Conservation (phyloP, 2,113 vertebrate genomes). For the Etheostoma cragini region DNA sequence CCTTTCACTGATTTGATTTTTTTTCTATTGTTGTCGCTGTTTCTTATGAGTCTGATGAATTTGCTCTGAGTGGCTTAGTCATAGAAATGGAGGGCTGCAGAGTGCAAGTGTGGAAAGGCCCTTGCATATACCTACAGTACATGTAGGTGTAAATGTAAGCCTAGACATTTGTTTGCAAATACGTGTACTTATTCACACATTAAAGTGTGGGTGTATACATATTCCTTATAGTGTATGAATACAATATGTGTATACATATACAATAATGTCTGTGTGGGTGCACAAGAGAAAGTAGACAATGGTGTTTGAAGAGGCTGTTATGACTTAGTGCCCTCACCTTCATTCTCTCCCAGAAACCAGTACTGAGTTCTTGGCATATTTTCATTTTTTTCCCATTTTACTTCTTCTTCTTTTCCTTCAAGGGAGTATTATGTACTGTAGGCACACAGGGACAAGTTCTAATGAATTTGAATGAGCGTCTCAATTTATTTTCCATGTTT, state of each 20-base stretch:
- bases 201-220: neutral
- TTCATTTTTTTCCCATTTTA: constrained; percentile 50
- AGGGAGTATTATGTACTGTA: constrained; percentile 78
- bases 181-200: constrained; percentile 6
- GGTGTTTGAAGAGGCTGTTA: constrained; percentile 50
- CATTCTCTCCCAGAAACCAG: constrained; percentile 63
- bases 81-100: constrained; percentile 25
- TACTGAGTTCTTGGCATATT: constrained; percentile 65
- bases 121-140: neutral
- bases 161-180: constrained; percentile 28
- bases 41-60: constrained; percentile 63
- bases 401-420: constrained; percentile 61
- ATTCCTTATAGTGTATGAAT: constrained; percentile 32
- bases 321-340: constrained; percentile 54
- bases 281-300: constrained; percentile 23
- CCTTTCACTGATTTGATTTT: constrained; percentile 71
- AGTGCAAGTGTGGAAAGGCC: neutral
- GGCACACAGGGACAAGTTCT: constrained; percentile 79
- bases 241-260: constrained; percentile 27
- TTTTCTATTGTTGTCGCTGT: constrained; percentile 65
- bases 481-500: constrained; percentile 87
- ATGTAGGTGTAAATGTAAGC: constrained; percentile 14
- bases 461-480: constrained; percentile 87
- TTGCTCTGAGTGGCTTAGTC: constrained; percentile 55
- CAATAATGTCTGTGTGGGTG: constrained; percentile 27